Conservation (phyloP, 2,797 vertebrate species). For the Coccyzus lansbergi region DNA sequence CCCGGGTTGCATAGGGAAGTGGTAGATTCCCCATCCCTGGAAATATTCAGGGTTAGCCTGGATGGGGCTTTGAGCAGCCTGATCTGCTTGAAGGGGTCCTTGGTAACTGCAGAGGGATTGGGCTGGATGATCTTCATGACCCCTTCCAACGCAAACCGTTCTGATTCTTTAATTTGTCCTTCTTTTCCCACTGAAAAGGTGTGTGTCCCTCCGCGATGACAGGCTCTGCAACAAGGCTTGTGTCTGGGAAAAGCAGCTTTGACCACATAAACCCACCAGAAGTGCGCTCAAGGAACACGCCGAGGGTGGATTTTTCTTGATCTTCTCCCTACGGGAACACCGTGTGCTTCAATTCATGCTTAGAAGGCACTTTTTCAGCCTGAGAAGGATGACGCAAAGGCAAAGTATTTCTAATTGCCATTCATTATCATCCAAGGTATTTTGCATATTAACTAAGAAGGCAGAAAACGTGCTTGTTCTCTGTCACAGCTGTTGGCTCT, state of each 20-base stretch:
- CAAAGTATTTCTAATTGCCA: neutral
- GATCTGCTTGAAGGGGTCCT: no score
- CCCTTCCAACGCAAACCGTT: no score
- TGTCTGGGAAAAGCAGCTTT: fast-evolving
- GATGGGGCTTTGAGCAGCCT: no score
- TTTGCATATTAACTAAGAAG: slow-evolving; percentile 20
- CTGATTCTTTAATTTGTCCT: neutral
- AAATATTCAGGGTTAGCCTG: no score
- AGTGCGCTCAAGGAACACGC: fast-evolving
- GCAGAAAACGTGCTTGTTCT: neutral
- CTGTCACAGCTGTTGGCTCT: neutral
- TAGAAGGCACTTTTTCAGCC: neutral
- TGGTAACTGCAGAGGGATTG: no score
- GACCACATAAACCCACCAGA: fast-evolving
- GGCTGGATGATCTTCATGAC: no score
- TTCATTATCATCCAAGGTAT: neutral
- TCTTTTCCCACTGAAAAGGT: neutral
- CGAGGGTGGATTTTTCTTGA: fast-evolving
- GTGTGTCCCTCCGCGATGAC: neutral
- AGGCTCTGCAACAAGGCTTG: no score
- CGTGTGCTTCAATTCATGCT: neutral
- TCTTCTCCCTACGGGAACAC: neutral
- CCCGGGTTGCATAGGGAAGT: no score
- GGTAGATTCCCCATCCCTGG: no score
- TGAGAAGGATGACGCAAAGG: neutral